phyloP scores from a whole-genome alignment of 1,140 invertebrate genomes.

The Contarinia nasturtii region DNA sequence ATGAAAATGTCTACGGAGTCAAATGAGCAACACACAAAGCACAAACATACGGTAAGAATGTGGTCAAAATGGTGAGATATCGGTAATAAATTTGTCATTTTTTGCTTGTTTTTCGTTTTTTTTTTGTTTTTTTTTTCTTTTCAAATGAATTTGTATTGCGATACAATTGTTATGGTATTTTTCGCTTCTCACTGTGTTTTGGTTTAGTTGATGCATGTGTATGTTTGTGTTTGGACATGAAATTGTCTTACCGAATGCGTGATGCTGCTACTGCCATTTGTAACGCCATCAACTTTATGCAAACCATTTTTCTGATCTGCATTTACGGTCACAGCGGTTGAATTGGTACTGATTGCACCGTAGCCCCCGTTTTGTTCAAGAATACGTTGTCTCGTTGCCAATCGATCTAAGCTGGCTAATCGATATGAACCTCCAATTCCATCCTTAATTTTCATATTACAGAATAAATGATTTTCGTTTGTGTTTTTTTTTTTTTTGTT shows the following conservation, averaged over 20 bases:
- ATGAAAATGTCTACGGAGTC: not conserved
- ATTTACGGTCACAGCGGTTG: not conserved
- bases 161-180: too few relatives aligned
- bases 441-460: conserved; percentile 10
- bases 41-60: not conserved
- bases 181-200: too few relatives aligned
- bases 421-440: conserved; percentile 37
- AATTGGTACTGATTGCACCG: conserved; percentile 3
- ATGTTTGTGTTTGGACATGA: not conserved
- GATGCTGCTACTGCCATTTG: conserved; percentile 1
- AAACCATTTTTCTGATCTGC: not conserved
- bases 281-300: too few relatives aligned
- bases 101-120: too few relatives aligned
- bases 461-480: not conserved
- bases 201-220: not conserved
- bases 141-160: too few relatives aligned
- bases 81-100: too few relatives aligned
- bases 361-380: conserved; percentile 31
- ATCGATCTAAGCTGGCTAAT: conserved; percentile 46
- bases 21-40: not conserved
- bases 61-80: not conserved
- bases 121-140: too few relatives aligned
- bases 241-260: conserved; percentile 3
- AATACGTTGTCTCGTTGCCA: conserved; percentile 47
- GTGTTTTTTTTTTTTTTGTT: not conserved